Conservation (phyloP, 2,797 vertebrate genomes). For the Scomberomorus guttatus region DNA sequence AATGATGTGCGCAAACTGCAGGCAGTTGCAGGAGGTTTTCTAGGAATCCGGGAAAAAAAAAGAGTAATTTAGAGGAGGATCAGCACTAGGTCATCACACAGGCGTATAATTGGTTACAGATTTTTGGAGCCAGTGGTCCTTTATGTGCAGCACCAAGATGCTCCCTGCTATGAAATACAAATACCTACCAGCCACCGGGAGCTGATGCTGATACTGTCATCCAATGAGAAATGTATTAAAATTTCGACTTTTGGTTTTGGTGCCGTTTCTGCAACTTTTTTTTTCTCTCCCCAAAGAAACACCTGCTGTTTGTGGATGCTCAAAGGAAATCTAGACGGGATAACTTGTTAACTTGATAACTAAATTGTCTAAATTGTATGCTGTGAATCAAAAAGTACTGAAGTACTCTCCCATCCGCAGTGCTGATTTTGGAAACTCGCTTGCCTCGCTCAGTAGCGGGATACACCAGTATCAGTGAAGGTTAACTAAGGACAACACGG, state of each 20-base stretch:
- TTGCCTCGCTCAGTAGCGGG: constrained; percentile 6
- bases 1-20: background rate
- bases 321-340: background rate
- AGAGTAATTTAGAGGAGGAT: constrained; percentile 1
- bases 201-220: background rate
- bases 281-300: constrained; percentile 7
- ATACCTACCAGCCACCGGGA: background rate
- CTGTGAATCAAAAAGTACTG: too few relatives aligned
- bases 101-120: constrained; percentile 33
- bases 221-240: background rate
- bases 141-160: constrained; percentile 6
- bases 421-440: background rate
- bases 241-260: background rate
- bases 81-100: constrained; percentile 28
- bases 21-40: constrained; percentile 1
- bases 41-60: constrained; percentile 17
- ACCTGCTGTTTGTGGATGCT: constrained; percentile 45
- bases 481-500: constrained; percentile 73
- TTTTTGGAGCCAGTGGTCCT: constrained; percentile 5
- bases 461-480: constrained; percentile 1
- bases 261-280: background rate
- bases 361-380: background rate
- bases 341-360: background rate
- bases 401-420: background rate
- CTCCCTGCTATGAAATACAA: constrained; percentile 8